Evolutionary conservation across 1,140 invertebrate species (phyloP).

Genomic region (Drosophila seguyi): DNA sequence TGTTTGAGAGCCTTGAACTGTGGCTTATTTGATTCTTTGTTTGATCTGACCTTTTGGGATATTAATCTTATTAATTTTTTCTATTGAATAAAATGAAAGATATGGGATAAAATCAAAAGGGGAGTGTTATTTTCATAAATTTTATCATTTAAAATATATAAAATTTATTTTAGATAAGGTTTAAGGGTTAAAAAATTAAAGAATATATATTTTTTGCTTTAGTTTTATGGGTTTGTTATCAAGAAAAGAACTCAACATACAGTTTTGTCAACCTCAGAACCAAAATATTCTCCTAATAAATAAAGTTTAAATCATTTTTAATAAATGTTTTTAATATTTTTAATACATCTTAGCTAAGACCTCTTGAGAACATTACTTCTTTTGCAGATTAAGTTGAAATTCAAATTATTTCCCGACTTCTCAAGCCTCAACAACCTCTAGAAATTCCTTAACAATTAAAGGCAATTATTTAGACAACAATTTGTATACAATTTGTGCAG

Average conservation of each 20-base stretch:
- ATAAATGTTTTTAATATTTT: too few relatives aligned
- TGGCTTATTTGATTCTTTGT: background rate
- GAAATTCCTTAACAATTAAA: background rate
- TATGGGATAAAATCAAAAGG: background rate
- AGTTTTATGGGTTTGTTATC: too few relatives aligned
- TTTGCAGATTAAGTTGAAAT: background rate
- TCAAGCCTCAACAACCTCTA: background rate
- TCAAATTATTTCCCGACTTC: background rate
- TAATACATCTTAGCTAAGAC: background rate
- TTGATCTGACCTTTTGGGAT: background rate
- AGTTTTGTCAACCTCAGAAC: too few relatives aligned
- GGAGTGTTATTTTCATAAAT: background rate
- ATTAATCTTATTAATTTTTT: background rate
- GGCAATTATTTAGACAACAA: background rate
- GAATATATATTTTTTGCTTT: too few relatives aligned
- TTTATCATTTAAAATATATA: too few relatives aligned
- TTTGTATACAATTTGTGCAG: slow-evolving; percentile 9
- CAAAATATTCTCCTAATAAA: too few relatives aligned
- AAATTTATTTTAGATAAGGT: too few relatives aligned
- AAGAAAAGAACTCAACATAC: too few relatives aligned
- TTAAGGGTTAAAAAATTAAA: too few relatives aligned
- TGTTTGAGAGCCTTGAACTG: slow-evolving; percentile 23
- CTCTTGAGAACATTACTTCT: background rate
- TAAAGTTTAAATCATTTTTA: too few relatives aligned
- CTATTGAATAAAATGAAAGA: too few relatives aligned